Evolutionary conservation across 2,797 vertebrate genomes (phyloP), one percentile per base, ranked within the genome.

Genomic region (Heliangelus exortis): DNA sequence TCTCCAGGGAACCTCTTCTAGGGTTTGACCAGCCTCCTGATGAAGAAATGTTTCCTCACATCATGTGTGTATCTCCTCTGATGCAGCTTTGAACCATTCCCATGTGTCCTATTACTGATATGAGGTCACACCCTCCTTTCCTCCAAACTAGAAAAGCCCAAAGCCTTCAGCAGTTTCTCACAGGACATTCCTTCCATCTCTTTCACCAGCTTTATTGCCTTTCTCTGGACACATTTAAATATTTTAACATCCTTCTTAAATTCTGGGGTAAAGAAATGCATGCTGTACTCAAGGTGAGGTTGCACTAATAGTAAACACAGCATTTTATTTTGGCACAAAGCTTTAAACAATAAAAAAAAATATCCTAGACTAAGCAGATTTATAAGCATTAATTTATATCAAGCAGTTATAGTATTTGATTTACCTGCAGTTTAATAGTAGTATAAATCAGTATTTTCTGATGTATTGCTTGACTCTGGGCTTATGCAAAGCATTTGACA

Each of bases 71-170:
- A 17, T 3, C 2, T 18, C 15, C 21, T 7, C 34, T 57, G 48
- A 9, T 3, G 5, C 33, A 31, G 3, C 17, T 62, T 28, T 33
- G 54, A 48, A 48, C 31, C 16, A 34, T 72, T 62, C 21, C 26
- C 17, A 33, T 2, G 0, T 0, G 0, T 58, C 23, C 18, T 50
- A 1, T 7, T 9, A 31, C 43, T 33, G 59, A 26, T 20, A 20
- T 12, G 16, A 48, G 10, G 9, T 18, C 7, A 1, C 28, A 29
- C 16, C 36, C 4, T 58, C 33, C 7, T 53, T 53, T 68, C 28
- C 45, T 51, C 26, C 23, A 53, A 17, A 53, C 18, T 41, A 41
- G 39, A 41, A 41, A n/a, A 51, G 14, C 2, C 1, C 17, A 19
- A 6, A 22, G 6, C 28, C 26, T 50, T 63, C 28, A 82, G 26